Conservation (phyloP, 2,113 vertebrate genomes). For the Scortum barcoo region DNA sequence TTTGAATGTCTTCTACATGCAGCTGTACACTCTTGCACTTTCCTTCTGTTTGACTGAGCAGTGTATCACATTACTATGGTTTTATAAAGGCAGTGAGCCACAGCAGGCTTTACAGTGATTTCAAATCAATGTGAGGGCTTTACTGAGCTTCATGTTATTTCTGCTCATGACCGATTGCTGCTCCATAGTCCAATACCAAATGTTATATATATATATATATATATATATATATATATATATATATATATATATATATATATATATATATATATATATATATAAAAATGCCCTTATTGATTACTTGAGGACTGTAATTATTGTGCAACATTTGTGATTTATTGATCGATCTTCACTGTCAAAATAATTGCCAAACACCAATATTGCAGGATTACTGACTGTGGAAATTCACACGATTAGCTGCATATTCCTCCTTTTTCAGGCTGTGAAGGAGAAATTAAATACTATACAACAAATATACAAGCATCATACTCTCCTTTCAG, state of each 20-base stretch:
- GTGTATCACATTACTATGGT: conserved; percentile 30
- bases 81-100: conserved; percentile 45
- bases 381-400: background rate
- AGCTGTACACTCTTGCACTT: background rate
- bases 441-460: background rate
- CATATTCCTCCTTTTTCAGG: background rate
- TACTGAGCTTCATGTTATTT: conserved; percentile 22
- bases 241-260: too few relatives aligned
- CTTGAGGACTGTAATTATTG: background rate
- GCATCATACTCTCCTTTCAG: background rate
- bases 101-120: conserved; percentile 30
- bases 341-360: background rate
- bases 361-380: background rate
- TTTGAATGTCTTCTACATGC: background rate
- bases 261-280: too few relatives aligned
- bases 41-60: conserved; percentile 18
- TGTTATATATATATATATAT: too few relatives aligned
- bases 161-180: conserved; percentile 22
- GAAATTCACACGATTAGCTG: background rate
- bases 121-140: conserved; percentile 53
- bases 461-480: background rate
- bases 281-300: background rate
- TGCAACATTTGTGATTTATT: background rate
- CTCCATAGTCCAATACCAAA: background rate
- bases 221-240: too few relatives aligned